Evolutionary conservation across 2,888 invertebrate species (phyloP).

Genomic region (Molorchus minor): DNA sequence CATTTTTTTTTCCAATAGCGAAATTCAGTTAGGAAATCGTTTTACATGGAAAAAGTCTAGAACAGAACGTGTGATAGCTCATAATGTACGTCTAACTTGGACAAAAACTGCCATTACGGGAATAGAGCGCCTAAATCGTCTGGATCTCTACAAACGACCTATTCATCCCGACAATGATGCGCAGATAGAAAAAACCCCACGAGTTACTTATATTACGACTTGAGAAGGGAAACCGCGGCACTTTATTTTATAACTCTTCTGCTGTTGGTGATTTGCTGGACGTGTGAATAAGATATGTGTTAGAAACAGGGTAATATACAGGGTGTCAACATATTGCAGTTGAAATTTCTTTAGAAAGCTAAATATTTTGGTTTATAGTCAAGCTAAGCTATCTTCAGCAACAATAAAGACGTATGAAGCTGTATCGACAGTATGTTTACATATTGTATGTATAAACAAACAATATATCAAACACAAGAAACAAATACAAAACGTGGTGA

Average conservation of each 20-base stretch:
- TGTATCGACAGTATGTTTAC: too few species aligned
- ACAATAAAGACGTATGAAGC: too few species aligned
- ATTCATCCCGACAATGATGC: conserved; percentile 44
- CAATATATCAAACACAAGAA: too few species aligned
- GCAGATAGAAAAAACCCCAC: conserved; percentile 39
- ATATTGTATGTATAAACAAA: too few species aligned
- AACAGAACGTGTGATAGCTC: conserved; percentile 27
- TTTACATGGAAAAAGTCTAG: conserved; percentile 15
- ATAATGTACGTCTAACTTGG: conserved; percentile 25
- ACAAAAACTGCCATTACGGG: conserved; percentile 38
- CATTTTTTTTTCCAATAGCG: neutral
- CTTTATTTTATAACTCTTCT: conserved; percentile 19
- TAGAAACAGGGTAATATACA: too few species aligned
- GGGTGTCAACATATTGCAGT: too few species aligned
- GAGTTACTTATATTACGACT: conserved; percentile 32
- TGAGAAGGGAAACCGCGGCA: conserved; percentile 9
- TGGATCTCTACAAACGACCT: conserved; percentile 44
- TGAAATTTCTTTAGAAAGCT: too few species aligned
- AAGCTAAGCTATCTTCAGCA: too few species aligned
- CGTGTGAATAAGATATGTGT: conserved; percentile 10
- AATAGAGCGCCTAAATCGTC: conserved; percentile 42
- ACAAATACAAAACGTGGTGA: too few species aligned
- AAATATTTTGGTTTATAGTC: too few species aligned
- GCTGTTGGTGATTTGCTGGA: conserved; percentile 6
- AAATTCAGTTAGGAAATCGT: neutral